Evolutionary conservation across 1,140 invertebrate genomes (phyloP).

Genomic region (Pseudobourletiella spinata): DNA sequence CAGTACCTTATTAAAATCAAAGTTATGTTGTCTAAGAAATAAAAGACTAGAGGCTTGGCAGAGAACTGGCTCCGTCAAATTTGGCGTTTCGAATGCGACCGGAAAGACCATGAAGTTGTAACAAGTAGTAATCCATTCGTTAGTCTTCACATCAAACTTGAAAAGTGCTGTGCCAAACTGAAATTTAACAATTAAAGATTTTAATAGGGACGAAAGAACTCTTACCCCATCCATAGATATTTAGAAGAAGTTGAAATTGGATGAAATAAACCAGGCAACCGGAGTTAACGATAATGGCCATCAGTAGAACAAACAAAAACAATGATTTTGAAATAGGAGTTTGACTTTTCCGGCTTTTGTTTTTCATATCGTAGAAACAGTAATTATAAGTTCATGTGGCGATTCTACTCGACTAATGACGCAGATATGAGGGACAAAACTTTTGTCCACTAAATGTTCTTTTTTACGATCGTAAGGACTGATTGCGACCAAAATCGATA

Average conservation of each 20-base stretch:
- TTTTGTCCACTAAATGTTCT: too few relatives aligned
- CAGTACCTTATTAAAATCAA: slow-evolving; percentile 72
- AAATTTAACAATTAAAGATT: neutral
- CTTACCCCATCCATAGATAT: neutral
- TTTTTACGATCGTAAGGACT: too few relatives aligned
- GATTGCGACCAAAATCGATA: too few relatives aligned
- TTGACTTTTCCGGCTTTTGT: neutral
- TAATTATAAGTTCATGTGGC: too few relatives aligned
- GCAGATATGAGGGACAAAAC: too few relatives aligned
- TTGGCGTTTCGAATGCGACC: slow-evolving; percentile 48
- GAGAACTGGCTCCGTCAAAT: slow-evolving; percentile 47
- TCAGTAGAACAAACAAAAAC: neutral
- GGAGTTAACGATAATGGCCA: neutral
- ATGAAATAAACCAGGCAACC: neutral
- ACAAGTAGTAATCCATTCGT: slow-evolving; percentile 49
- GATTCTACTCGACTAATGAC: too few relatives aligned
- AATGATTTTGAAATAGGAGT: neutral
- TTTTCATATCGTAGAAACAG: too few relatives aligned
- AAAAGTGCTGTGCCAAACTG: slow-evolving; percentile 55
- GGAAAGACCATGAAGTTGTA: slow-evolving; percentile 62
- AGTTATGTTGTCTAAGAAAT: slow-evolving; percentile 55
- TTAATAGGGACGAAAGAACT: neutral
- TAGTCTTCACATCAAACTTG: slow-evolving; percentile 45
- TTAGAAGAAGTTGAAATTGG: neutral
- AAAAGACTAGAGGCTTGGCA: slow-evolving; percentile 54